phyloP scores from a whole-genome alignment of 23 tunicate species.

The Aplidium turbinatum region DNA sequence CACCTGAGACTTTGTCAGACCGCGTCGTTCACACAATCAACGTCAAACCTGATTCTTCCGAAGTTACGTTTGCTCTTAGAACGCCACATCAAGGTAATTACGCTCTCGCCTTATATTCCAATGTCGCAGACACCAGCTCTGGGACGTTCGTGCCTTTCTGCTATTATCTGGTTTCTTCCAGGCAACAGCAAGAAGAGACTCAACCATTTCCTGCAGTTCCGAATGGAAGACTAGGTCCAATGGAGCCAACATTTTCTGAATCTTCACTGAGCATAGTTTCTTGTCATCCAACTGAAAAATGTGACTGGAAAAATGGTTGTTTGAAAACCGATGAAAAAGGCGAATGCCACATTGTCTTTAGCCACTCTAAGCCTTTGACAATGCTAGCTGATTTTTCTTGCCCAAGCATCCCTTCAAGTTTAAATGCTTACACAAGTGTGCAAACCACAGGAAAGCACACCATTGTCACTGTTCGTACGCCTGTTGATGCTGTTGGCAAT shows the following conservation, averaged over 20 bases:
- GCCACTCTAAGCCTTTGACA: slow-evolving; percentile 28
- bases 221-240: slow-evolving; percentile 38
- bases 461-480: slow-evolving; percentile 32
- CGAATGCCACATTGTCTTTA: slow-evolving; percentile 21
- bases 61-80: slow-evolving; percentile 40
- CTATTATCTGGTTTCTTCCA: slow-evolving; percentile 50
- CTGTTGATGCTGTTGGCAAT: neutral
- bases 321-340: slow-evolving; percentile 30
- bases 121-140: slow-evolving; percentile 1
- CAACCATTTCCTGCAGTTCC: slow-evolving; percentile 43
- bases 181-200: neutral
- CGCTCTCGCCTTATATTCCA: slow-evolving; percentile 47
- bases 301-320: slow-evolving; percentile 14
- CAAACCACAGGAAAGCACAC: slow-evolving; percentile 32
- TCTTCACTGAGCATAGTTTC: neutral
- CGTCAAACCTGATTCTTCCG: neutral
- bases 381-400: slow-evolving; percentile 30
- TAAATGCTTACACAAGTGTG: slow-evolving; percentile 5
- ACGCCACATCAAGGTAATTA: slow-evolving; percentile 47
- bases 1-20: neutral
- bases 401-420: neutral
- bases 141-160: slow-evolving; percentile 39
- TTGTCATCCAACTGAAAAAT: slow-evolving; percentile 9
- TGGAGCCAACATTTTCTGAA: slow-evolving; percentile 25
- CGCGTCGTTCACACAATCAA: slow-evolving; percentile 7